A percentile compares a stretch with the other conserved stretches of the same genome.
Evolutionary conservation across 2,113 vertebrate species (phyloP).

Genomic region (Crotalus viridis): DNA sequence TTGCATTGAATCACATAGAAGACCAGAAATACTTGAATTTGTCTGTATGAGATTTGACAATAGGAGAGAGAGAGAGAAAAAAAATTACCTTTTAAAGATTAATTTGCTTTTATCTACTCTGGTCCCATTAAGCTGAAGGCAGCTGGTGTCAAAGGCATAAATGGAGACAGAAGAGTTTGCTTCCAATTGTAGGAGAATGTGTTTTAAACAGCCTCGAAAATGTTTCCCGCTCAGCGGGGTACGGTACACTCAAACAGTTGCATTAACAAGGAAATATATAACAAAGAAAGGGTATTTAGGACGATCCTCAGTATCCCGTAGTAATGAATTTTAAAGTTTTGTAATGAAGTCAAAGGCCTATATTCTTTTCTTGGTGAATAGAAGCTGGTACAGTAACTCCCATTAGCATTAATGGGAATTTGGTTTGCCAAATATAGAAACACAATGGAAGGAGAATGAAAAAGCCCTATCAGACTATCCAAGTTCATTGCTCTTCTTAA

Average conservation of each 20-base stretch:
- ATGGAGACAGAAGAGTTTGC: conserved; percentile 63
- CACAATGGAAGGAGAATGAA: conserved; percentile 37
- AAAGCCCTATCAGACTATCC: conserved; percentile 27
- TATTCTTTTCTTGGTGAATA: conserved; percentile 37
- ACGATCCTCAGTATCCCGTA: conserved; percentile 66
- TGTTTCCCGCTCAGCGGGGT: conserved; percentile 68
- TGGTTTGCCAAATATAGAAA: conserved; percentile 33
- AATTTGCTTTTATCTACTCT: conserved; percentile 60
- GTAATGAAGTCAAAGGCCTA: conserved; percentile 67
- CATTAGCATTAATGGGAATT: conserved; percentile 46
- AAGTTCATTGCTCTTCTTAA: conserved; percentile 38
- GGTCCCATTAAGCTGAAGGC: conserved; percentile 65
- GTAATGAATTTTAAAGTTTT: conserved; percentile 71
- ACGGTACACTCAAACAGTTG: conserved; percentile 66
- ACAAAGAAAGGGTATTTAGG: conserved; percentile 66
- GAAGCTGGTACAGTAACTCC: conserved; percentile 29
- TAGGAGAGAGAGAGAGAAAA: conserved; percentile 7
- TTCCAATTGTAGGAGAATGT: conserved; percentile 64
- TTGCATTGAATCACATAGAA: not conserved
- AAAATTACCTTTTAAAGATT: conserved; percentile 66
- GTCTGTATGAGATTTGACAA: conserved; percentile 50
- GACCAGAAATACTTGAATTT: conserved; percentile 40
- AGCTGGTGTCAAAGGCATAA: conserved; percentile 69
- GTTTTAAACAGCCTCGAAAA: conserved; percentile 68
- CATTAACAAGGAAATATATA: conserved; percentile 70